Evolutionary conservation across 2,113 vertebrate species (phyloP), one percentile per base, ranked within the genome.

Genomic region (Alouatta palliata): DNA sequence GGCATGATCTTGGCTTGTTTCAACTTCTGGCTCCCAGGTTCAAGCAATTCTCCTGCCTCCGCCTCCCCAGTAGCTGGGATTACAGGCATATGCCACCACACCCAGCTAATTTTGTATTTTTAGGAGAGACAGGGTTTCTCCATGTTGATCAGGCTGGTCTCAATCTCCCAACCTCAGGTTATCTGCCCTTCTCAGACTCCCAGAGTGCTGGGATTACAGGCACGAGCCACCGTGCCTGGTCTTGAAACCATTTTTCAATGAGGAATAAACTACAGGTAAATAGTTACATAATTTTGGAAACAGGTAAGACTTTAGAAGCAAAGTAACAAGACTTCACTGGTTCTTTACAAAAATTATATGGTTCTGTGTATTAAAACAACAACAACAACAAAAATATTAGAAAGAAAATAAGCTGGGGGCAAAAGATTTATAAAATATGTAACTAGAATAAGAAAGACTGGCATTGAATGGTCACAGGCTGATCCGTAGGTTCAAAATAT

Each of bases 321-420:
- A 94, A 94, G 49, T 76, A 84, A 61, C 20, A 3, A 87, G 75
- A 90, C 61, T 64, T 64, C 13, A 64, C 61, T 30, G 30, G 27
- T 14, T 64, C 27, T 64, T 64, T 70, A 54, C 32, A 90, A 79
- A 89, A 56, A 37, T 82, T 49, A 58, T 37, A 40, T 37, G 82
- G 16, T 81, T 49, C 23, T 64, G 8, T 43, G 4, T 37, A 80
- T 85, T 56, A 43, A 43, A 43, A 43, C 40, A 43, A 43, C n/a
- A n/a, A n/a, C n/a, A n/a, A 45, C 14, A 83, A 70, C n/a, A 73
- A 85, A 79, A 71, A 21, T 23, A 49, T 77, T 61, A 68, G 68
- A 84, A 91, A 40, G n/a, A 88, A 40, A n/a, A 80, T 20, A 79
- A 85, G 6, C 49, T 61, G 6, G 6, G 5, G 25, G 37, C 10